These are phyloP conservation scores for Mustela nigripes DNA, from an alignment of 2,113 vertebrate species.

Conservation along the genomic window DNA sequence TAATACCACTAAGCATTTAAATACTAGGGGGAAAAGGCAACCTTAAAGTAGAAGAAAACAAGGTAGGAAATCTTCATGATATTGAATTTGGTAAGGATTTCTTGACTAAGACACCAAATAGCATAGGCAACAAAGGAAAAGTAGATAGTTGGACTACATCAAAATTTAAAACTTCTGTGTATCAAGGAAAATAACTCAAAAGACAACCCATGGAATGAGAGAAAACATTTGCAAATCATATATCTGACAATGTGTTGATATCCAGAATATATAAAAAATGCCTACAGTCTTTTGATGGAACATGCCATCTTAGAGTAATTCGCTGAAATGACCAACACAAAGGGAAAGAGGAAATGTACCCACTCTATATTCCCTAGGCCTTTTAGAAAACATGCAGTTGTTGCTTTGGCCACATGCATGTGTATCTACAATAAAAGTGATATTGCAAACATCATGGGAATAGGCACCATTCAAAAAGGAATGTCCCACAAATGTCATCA, in stretches of 20 bases:
- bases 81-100: not conserved
- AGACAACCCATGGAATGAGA: not conserved
- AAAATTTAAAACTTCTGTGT: not conserved
- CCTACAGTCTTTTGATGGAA: not conserved
- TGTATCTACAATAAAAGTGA: not conserved
- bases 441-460: not conserved
- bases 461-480: not conserved
- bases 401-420: not conserved
- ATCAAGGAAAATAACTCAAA: not conserved
- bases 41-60: not conserved
- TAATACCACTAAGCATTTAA: not conserved
- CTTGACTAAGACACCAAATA: not conserved
- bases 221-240: not conserved
- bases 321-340: not conserved
- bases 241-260: not conserved
- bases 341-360: not conserved
- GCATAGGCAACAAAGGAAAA: not conserved
- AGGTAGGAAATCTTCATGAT: not conserved
- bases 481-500: not conserved
- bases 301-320: not conserved
- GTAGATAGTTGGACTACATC: not conserved
- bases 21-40: not conserved
- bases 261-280: not conserved
- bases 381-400: not conserved
- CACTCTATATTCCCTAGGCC: not conserved